phyloP scores from a whole-genome alignment of 2,888 invertebrate genomes.

The Bombyx huttoni region DNA sequence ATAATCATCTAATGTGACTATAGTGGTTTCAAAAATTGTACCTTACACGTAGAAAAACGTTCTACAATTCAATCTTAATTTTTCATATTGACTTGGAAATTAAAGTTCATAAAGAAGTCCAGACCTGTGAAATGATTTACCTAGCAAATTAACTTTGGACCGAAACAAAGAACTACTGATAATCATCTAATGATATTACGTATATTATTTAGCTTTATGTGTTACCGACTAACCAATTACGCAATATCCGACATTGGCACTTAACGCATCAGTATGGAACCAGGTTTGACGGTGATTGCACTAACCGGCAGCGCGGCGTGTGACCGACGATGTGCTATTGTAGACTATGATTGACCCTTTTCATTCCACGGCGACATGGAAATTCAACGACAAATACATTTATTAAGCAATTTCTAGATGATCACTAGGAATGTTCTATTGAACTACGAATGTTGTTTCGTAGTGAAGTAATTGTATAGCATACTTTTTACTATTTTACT shows the following conservation, averaged over 20 bases:
- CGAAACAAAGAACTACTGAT: too few species aligned
- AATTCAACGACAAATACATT: slow-evolving; percentile 3
- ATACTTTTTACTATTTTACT: too few species aligned
- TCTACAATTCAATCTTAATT: too few species aligned
- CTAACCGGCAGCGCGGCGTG: slow-evolving; percentile 5
- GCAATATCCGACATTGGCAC: slow-evolving; percentile 6
- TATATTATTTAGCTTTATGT: not conserved
- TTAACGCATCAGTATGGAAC: slow-evolving; percentile 5
- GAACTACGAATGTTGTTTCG: too few species aligned
- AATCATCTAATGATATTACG: not conserved
- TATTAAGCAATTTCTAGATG: not conserved
- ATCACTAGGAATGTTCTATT: too few species aligned
- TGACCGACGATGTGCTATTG: slow-evolving; percentile 4
- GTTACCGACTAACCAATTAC: slow-evolving; percentile 8
- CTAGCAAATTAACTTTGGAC: too few species aligned
- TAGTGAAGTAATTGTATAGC: too few species aligned
- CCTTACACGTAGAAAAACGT: too few species aligned
- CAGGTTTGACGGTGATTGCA: slow-evolving; percentile 9
- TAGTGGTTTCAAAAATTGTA: too few species aligned
- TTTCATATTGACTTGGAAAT: too few species aligned
- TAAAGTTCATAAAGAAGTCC: too few species aligned
- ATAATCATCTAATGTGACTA: not conserved
- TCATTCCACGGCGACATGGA: slow-evolving; percentile 4
- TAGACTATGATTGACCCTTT: slow-evolving; percentile 7
- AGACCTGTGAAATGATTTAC: too few species aligned